Base-by-base conservation (phyloP, 2,797 vertebrate species). In the Sylvia borin region DNA sequence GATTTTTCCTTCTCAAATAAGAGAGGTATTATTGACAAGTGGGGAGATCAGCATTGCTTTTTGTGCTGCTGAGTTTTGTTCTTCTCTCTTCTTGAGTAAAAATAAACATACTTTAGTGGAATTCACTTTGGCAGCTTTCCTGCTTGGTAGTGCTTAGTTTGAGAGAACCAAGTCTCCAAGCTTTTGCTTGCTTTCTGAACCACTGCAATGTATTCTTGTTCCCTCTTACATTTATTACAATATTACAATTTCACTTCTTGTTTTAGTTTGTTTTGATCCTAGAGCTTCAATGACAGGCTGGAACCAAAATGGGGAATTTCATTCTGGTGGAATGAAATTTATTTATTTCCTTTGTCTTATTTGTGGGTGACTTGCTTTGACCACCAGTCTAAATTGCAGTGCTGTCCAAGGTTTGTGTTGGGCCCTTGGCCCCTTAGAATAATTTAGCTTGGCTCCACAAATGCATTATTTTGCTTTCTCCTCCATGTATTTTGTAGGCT, bases 401-500 rank as follows among this genome's bases (percentile, higher is more conserved):
- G 38, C 53, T 53, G 1, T 20, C 16, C 26, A 18, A 58, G 64
- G 17, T 76, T 55, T 85, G 34, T 2, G 2, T n/a, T 43, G 36
- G 40, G n/a, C 40, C 51, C 22, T 80, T 0, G 0, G 51, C 55
- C 36, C 26, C n/a, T 53, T 50, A n/a, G 29, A 16, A 31, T 19
- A 12, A 26, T 32, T 43, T 78, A n/a, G 4, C 75, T 62, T 84
- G 18, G 48, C 22, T 51, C 27, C 71, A 73, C 64, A 51, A 26
- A 90, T 47, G 53, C 72, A 24, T 82, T 71, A 53, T 50, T 88
- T 64, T 93, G 16, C 20, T 94, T 90, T 65, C 90, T 72, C 18
- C 74, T 74, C 48, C 65, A 1, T 92, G 7, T 75, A 12, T 97
- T 76, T 92, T 65, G 11, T 95, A 99, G 98, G 91, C 61, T 57